Conservation (phyloP, 1,140 invertebrate genomes). For the Drosophila sulfurigaster region DNA sequence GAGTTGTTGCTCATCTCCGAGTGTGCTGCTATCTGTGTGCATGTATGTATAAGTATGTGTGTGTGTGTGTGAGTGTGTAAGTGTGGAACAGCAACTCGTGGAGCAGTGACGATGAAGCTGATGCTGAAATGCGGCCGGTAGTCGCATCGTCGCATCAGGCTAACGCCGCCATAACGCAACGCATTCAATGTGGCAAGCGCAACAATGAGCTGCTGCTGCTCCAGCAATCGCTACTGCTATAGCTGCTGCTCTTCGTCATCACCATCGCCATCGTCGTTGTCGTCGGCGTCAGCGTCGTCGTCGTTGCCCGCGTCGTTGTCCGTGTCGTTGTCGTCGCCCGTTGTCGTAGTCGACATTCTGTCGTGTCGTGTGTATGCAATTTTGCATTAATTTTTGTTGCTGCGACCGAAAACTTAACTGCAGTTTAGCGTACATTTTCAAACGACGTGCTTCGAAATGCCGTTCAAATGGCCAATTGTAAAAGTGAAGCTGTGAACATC, state of each 20-base stretch:
- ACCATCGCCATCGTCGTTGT: conserved; percentile 14
- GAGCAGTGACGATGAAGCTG: conserved; percentile 48
- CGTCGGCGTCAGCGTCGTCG: conserved; percentile 22
- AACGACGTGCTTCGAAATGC: conserved; percentile 56
- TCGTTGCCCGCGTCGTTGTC: conserved; percentile 15
- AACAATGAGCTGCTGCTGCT: conserved; percentile 74
- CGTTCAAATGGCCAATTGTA: conserved; percentile 45
- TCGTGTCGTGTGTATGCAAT: conserved; percentile 80
- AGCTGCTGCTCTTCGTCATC: conserved; percentile 20
- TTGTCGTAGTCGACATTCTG: conserved; percentile 33
- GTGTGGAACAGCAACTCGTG: conserved; percentile 26
- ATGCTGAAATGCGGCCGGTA: conserved; percentile 78
- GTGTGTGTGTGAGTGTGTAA: conserved; percentile 14
- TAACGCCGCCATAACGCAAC: conserved; percentile 82
- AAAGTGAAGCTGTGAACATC: conserved; percentile 42
- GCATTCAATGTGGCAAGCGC: conserved; percentile 83
- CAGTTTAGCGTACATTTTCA: conserved; percentile 71
- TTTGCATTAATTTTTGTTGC: conserved; percentile 80
- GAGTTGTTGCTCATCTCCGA: conserved; percentile 78
- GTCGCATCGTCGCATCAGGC: conserved; percentile 80
- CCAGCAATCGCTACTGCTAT: conserved; percentile 34
- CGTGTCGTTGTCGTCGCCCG: conserved; percentile 19
- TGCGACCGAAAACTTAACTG: conserved; percentile 63
- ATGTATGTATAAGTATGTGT: conserved; percentile 1
- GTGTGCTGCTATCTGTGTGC: conserved; percentile 7